Evolutionary conservation across 2,113 vertebrate species (phyloP), one percentile per base, ranked within the genome.

Genomic region (Pristiophorus japonicus): DNA sequence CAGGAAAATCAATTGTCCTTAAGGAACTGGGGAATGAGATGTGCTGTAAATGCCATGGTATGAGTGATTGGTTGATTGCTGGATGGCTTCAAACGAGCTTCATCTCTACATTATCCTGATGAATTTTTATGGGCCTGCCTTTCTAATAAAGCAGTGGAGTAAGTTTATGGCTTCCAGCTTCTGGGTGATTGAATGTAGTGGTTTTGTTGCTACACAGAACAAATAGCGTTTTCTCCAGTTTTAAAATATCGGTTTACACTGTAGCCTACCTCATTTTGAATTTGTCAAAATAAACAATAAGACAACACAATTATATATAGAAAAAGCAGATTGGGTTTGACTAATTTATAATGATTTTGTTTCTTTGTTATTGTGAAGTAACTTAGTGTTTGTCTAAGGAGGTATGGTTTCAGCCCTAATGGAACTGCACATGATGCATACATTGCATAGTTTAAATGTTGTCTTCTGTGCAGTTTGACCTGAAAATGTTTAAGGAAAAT

Each of bases 1-100:
- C 97, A 98, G 98, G 98, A 98, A 98, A 98, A 98, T 98, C 98
- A 98, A 98, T 98, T 98, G 98, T 98, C 98, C 98, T 98, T 98
- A 98, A 98, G 98, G 98, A 98, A 98, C 98, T 97, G 97, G 97
- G 97, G 98, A 98, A 98, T 98, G 98, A 98, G 98, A 98, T 97
- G 98, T 97, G 97, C 98, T 98, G 98, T 98, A 98, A 98, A 98
- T 98, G 98, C 98, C 98, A 98, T 97, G 96, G 97, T 97, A 98
- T 98, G 98, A 98, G 97, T 98, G 98, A 98, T 98, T 98, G 98
- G 97, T 98, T 98, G 98, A 98, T 98, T 98, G 98, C 98, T 97
- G 97, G 97, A 97, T 97, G 96, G 97, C 97, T 98, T 97, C 97
- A 98, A 98, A 97, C 81, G 96, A 96, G 96, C 97, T 98, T 98